phyloP scores from a whole-genome alignment of 2,888 invertebrate genomes.

The Oscheius onirici region DNA sequence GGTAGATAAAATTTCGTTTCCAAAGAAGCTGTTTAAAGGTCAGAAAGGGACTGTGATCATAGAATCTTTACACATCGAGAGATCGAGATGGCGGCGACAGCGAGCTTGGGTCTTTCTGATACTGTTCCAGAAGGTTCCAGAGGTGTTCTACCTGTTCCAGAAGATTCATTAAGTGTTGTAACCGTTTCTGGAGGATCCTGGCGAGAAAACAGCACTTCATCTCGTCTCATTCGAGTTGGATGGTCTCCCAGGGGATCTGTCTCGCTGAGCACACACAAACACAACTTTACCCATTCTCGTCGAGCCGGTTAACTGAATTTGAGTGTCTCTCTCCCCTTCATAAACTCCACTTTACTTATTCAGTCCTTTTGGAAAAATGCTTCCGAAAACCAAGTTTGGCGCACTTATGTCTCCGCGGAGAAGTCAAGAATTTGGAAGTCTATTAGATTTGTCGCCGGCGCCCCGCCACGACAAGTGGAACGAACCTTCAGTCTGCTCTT shows the following conservation, averaged over 20 bases:
- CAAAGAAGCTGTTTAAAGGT: no score
- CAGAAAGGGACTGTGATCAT: no score
- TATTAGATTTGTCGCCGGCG: constrained; percentile 17
- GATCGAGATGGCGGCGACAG: no score
- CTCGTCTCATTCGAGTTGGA: neutral
- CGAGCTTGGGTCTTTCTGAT: no score
- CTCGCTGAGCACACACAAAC: neutral
- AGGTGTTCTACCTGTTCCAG: no score
- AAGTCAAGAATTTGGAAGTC: constrained; percentile 26
- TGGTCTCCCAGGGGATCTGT: neutral
- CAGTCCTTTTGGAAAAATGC: neutral
- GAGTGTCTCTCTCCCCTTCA: neutral
- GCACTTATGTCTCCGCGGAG: constrained; percentile 1
- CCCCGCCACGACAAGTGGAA: no score
- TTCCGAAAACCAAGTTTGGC: constrained; percentile 10
- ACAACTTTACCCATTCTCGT: neutral
- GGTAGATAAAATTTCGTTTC: no score
- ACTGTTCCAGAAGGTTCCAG: no score
- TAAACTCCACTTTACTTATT: neutral
- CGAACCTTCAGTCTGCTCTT: no score
- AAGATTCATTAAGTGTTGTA: no score
- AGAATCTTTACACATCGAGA: no score
- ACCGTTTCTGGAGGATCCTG: no score
- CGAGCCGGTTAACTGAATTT: neutral
- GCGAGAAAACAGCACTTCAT: neutral